These are phyloP conservation scores for Neodiprion fabricii DNA, from an alignment of 1,140 invertebrate genomes.

Conservation along the genomic window DNA sequence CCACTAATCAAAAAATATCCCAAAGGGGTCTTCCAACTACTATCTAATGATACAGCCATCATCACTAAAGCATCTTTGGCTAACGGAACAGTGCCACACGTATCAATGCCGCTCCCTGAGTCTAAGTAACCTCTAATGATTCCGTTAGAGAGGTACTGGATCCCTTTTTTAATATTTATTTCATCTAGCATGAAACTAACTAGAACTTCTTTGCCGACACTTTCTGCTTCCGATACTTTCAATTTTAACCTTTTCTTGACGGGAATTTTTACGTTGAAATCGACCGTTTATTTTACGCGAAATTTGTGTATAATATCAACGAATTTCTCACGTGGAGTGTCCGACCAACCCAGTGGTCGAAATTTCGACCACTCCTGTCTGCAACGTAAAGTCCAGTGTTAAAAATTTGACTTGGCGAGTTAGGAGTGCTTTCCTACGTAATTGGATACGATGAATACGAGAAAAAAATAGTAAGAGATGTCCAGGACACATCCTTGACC, in stretches of 20 bases:
- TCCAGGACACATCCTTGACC: no score
- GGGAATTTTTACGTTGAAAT: no score
- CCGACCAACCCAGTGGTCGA: no score
- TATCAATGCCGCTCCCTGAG: constrained; percentile 12
- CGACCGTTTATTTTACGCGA: no score
- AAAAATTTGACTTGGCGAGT: no score
- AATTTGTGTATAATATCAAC: no score
- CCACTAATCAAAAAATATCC: constrained; percentile 30
- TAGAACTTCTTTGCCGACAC: constrained; percentile 6
- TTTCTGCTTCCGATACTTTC: constrained; percentile 20
- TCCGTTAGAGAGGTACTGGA: constrained; percentile 22
- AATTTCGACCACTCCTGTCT: no score
- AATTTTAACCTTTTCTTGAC: not conserved
- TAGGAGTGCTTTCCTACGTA: no score
- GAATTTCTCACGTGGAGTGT: no score
- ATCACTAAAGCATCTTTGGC: constrained; percentile 31
- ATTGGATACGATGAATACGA: no score
- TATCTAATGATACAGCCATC: constrained; percentile 24
- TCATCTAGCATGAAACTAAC: constrained; percentile 30
- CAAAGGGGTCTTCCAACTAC: constrained; percentile 30
- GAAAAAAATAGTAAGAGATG: no score
- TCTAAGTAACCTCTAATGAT: constrained; percentile 24
- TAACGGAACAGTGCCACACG: constrained; percentile 19
- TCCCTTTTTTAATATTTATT: constrained; percentile 26
- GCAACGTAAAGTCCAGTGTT: no score